Evolutionary conservation across 2,113 vertebrate genomes (phyloP), one percentile per base, ranked within the genome.

Genomic region (Colossoma macropomum): DNA sequence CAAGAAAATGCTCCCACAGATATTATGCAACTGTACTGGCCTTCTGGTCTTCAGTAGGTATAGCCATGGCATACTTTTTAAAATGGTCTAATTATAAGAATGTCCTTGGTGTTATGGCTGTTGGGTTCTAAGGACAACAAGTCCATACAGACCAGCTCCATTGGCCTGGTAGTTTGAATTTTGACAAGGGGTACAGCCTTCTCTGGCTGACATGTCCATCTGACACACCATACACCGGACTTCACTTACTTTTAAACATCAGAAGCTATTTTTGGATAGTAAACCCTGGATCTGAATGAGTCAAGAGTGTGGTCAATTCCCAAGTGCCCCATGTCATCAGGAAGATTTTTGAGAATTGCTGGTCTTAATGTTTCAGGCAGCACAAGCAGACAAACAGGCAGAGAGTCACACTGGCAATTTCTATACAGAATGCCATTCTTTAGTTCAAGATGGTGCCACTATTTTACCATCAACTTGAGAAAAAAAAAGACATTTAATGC

Each of bases 121-220:
- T 81, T 30, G 12, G 69, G 79, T 7, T 38, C 34, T 38, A 38
- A 38, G 7, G 34, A 38, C 34, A 38, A 38, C 3, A 38, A 4
- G 34, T 23, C 81, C 62, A 83, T 76, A 21, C 62, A 83, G 1
- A 76, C 63, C 52, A 83, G 10, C n/a, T 82, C 59, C 60, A 75
- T 66, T 17, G 62, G 73, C 1, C 81, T 41, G 8, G 72, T 25
- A 17, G 48, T 27, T 68, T 77, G 27, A 0, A 75, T 82, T 41
- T 66, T 82, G 38, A 75, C 71, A 15, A 81, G 56, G 0, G 59
- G 72, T 34, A 60, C 71, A 27, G 80, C 80, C 21, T 68, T 65
- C 13, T 75, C 69, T 19, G 70, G 56, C 7, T n/a, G 38, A 41
- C 16, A 11, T 16, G 74, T 81, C 17, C 38, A 23, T 25, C 70